Evolutionary conservation across 2,113 vertebrate species (phyloP).

Genomic region (Microcebus murinus): DNA sequence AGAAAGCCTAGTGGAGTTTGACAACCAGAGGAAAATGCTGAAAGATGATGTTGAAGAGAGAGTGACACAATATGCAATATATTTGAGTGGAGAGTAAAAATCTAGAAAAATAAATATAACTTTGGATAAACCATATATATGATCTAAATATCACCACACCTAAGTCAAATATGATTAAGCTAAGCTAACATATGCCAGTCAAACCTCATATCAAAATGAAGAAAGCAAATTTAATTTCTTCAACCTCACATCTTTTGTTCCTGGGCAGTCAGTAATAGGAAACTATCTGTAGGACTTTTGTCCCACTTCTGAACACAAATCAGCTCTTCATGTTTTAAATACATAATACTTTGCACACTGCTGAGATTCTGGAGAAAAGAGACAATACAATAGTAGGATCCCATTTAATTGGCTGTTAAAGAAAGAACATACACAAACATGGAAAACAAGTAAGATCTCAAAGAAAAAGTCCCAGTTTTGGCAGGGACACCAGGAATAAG

Average conservation of each 20-base stretch:
- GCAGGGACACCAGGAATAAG: background rate
- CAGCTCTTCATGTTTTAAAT: background rate
- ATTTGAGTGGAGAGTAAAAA: background rate
- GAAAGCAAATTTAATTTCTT: background rate
- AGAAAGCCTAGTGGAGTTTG: background rate
- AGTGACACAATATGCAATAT: background rate
- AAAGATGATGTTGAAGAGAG: background rate
- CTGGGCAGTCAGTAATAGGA: background rate
- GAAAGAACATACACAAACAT: background rate
- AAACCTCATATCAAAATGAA: constrained; percentile 22
- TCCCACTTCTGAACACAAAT: background rate
- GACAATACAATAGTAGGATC: background rate
- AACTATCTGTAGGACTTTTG: background rate
- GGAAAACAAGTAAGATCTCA: background rate
- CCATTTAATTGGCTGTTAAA: background rate
- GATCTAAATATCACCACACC: background rate
- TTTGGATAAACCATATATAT: background rate
- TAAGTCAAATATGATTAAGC: background rate
- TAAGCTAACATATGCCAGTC: background rate
- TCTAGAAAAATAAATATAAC: background rate
- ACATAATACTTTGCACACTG: background rate
- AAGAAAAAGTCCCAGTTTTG: background rate
- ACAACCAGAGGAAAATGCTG: background rate
- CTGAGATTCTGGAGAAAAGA: background rate
- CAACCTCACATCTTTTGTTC: background rate